Conservation (phyloP, 37 sponge, comb jelly and placozoan genomes). For the Beroe forskalii region DNA sequence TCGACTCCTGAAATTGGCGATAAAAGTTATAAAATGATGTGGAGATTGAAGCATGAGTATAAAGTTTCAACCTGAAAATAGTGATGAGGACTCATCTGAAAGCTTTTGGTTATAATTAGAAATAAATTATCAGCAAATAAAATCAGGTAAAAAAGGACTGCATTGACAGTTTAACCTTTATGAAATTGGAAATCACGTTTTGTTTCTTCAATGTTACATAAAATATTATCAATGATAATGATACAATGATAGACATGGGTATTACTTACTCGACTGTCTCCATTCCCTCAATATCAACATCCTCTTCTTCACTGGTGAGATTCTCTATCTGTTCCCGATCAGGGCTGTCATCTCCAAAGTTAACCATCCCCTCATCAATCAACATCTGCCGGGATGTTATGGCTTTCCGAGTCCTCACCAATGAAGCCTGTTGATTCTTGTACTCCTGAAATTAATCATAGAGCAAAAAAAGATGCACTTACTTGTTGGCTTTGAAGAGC, state of each 20-base stretch:
- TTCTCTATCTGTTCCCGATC: slow-evolving; percentile 60
- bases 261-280: slow-evolving; percentile 38
- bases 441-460: slow-evolving; percentile 43
- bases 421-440: slow-evolving; percentile 1
- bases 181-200: no score
- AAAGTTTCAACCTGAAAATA: no score
- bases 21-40: no score
- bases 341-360: slow-evolving; percentile 61
- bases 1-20: no score
- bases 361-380: slow-evolving; percentile 39
- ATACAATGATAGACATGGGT: not conserved
- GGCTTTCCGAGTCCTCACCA: slow-evolving; percentile 32
- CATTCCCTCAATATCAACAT: slow-evolving; percentile 57
- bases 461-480: no score
- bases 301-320: slow-evolving; percentile 58
- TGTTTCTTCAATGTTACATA: no score
- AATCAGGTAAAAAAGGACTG: no score
- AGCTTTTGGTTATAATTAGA: not conserved
- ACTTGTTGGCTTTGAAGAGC: not conserved
- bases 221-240: not conserved
- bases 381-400: slow-evolving; percentile 1
- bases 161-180: no score
- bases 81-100: no score
- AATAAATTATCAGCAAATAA: no score
- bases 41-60: no score